Base-by-base conservation (phyloP, 2,797 vertebrate species). In the Xerus rutilus region DNA sequence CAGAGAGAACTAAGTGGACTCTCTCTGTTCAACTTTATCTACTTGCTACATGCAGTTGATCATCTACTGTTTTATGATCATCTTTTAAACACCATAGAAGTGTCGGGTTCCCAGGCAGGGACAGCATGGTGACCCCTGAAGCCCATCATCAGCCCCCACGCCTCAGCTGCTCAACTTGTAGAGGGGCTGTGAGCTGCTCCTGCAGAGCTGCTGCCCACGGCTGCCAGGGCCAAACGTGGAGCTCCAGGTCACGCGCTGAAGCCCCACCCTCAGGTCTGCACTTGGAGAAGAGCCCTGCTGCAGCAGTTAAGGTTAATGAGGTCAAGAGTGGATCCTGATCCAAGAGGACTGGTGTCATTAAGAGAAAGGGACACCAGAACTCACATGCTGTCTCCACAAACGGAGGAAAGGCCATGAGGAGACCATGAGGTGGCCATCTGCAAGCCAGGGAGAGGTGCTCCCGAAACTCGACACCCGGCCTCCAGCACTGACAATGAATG, bases 161-260 rank as follows among this genome's bases (percentile, higher is more conserved):
- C 1, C 3, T 0, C 3, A 0, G 20, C 0, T 11, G 13, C 57
- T 21, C 32, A 39, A 18, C 11, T 1, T 23, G 25, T 28, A 25
- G 15, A 57, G 83, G 64, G 39, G 20, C 39, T 11, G 21, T 9
- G 3, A 18, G 13, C 11, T 7, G 2, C 5, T 17, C 14, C 2
- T 8, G 17, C 11, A 11, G 23, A 23, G 25, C 30, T 28, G 20
- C 17, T 7, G 2, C 2, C 15, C 52, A 1, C 4, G 4, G 43
- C 2, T 3, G 7, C 7, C 43, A 17, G 0, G 28, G 30, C 14
- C 18, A 43, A 20, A 3, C 8, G 1, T 28, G 8, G 23, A 21
- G 28, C 59, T 13, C 45, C 13, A 73, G n/a, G 28, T 5, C 15
- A 1, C 8, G 20, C 0, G 17, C 4, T 2, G 43, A 79, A 74